Evolutionary conservation across 2,113 vertebrate species (phyloP), one percentile per base, ranked within the genome.

Genomic region (Aspiorhynchus laticeps): DNA sequence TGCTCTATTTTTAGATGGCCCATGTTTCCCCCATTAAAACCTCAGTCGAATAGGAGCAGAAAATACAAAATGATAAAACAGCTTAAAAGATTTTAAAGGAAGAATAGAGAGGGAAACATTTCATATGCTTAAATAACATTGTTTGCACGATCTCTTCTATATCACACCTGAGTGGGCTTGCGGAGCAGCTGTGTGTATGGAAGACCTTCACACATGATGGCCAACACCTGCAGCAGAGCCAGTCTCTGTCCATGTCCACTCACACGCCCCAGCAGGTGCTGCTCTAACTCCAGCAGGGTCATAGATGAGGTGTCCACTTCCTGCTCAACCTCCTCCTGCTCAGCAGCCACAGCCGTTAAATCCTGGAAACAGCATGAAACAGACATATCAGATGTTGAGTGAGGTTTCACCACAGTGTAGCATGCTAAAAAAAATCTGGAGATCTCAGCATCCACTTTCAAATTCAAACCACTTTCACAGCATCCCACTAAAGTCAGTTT

Each of bases 111-210:
- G 33, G 10, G 21, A 41, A 73, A 8, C 0, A 24, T 38, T 75
- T n/a, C 6, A 14, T 15, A 73, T 33, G 2, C 38, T 65, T 46
- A 46, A 67, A 46, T 21, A 46, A 67, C 15, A 1, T 10, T 12
- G 14, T 0, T 1, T 48, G 15, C 11, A 61, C 5, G 28, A 6
- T 48, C 31, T 83, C 9, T 53, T 81, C 24, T 59, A n/a, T 36
- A 65, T 85, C 85, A 85, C 53, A 98, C 98, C 97, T 99, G 98
- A 48, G 87, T 89, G 43, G 95, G 80, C 48, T 96, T 95, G 11
- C 94, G 96, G 83, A 99, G 96, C 86, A 99, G 95, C 83, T 96
- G 90, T 0, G 94, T 93, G 86, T 97, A 96, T 0, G 97, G 96
- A 88, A 98, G 80, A 3, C 83, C 94, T 90, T 98, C 96, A 0